Percentiles rank a stretch among this genome's conserved stretches.
Evolutionary conservation across 35 echinoderm and acorn worm genomes (phyloP).

Genomic region (Patiria miniata): DNA sequence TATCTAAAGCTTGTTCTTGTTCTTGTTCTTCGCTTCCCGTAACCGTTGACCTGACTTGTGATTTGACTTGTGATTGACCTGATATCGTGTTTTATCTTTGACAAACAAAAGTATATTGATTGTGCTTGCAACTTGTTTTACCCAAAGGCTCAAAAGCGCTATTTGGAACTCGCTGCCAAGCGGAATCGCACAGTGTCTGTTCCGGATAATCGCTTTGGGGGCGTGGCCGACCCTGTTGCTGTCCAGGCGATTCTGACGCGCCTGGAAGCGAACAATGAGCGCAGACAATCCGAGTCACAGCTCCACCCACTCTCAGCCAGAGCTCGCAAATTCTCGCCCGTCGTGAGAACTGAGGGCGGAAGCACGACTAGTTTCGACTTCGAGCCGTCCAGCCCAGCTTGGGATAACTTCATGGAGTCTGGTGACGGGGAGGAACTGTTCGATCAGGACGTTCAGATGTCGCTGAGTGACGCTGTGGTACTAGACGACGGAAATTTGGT

Average conservation of each 20-base stretch:
- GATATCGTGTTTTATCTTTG: too few relatives aligned
- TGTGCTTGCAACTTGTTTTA: background rate
- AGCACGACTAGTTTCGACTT: constrained; percentile 72
- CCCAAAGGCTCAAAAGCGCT: constrained; percentile 34
- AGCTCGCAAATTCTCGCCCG: constrained; percentile 4
- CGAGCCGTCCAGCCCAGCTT: constrained; percentile 82
- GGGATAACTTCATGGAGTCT: constrained; percentile 89
- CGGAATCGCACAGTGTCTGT: constrained; percentile 76
- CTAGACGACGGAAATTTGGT: constrained; percentile 86
- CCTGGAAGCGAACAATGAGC: constrained; percentile 39
- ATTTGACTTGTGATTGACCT: too few relatives aligned
- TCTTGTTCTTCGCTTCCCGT: too few relatives aligned
- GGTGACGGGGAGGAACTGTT: constrained; percentile 68
- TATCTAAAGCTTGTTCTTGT: too few relatives aligned
- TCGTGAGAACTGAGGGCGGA: constrained; percentile 9
- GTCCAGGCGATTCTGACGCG: constrained; percentile 43
- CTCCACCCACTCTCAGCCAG: constrained; percentile 24
- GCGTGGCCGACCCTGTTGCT: constrained; percentile 49
- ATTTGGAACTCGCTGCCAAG: constrained; percentile 50
- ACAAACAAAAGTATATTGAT: too few relatives aligned
- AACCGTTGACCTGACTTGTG: too few relatives aligned
- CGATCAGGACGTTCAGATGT: constrained; percentile 67
- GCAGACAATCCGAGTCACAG: constrained; percentile 40
- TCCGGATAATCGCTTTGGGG: constrained; percentile 55
- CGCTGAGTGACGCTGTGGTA: constrained; percentile 75